These are phyloP conservation scores for Cantharis flavilabris DNA, from an alignment of 2,888 invertebrate genomes.

Conservation along the genomic window DNA sequence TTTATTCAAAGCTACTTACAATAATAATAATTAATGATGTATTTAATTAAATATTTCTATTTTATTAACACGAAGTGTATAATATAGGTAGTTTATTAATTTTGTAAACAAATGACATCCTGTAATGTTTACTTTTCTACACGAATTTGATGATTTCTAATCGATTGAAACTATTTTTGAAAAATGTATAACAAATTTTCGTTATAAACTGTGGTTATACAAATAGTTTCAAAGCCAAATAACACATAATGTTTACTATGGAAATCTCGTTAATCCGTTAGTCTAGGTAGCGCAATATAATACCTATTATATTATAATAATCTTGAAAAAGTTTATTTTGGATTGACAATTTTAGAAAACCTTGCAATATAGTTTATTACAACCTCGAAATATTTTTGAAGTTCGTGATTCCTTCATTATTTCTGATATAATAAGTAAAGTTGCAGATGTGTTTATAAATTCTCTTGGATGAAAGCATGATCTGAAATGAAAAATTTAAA, in stretches of 20 bases:
- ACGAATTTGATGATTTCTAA: too few relatives aligned
- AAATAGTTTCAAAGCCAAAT: too few relatives aligned
- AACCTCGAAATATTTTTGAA: neutral
- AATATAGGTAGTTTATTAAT: neutral
- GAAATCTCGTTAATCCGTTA: too few relatives aligned
- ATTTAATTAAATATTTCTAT: neutral
- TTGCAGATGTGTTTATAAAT: conserved; percentile 3
- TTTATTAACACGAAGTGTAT: neutral
- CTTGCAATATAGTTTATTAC: neutral
- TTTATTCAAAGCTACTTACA: neutral
- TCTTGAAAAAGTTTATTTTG: neutral
- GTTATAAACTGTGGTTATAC: too few relatives aligned
- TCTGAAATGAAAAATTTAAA: neutral
- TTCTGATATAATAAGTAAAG: neutral
- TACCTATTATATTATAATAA: too few relatives aligned
- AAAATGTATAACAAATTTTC: too few relatives aligned
- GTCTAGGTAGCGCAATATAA: too few relatives aligned
- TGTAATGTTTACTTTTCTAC: neutral
- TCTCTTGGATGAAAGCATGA: neutral
- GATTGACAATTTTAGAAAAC: neutral
- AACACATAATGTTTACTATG: too few relatives aligned
- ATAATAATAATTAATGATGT: neutral
- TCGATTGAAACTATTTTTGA: too few relatives aligned
- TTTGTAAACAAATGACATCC: neutral
- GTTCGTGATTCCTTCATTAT: neutral